Evolutionary conservation across 2,888 invertebrate species (phyloP).

Genomic region (Andrena camellia): DNA sequence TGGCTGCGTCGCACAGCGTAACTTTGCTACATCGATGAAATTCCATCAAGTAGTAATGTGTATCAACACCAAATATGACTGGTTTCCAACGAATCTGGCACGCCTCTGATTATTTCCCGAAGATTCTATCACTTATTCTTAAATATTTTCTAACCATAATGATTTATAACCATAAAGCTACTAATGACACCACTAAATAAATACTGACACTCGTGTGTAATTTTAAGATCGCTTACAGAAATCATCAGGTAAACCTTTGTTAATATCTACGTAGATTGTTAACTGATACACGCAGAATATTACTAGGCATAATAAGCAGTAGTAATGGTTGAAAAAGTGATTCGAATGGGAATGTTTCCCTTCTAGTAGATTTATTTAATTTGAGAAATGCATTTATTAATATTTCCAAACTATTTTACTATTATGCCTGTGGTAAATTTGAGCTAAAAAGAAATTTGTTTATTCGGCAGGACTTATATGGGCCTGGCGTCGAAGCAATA

Average conservation of each 20-base stretch:
- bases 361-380: neutral
- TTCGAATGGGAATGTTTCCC: neutral
- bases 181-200: neutral
- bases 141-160: slow-evolving; percentile 37
- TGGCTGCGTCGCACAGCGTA: slow-evolving; percentile 20
- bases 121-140: slow-evolving; percentile 11
- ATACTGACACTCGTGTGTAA: slow-evolving; percentile 39
- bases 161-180: slow-evolving; percentile 30
- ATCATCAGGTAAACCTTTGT: slow-evolving; percentile 43
- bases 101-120: slow-evolving; percentile 3
- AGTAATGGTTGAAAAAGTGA: neutral
- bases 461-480: slow-evolving; percentile 54
- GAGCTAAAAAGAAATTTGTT: neutral
- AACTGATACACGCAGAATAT: neutral
- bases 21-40: neutral
- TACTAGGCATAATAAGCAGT: neutral
- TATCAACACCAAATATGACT: slow-evolving; percentile 22
- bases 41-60: slow-evolving; percentile 25
- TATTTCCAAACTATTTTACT: slow-evolving; percentile 1
- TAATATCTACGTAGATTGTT: slow-evolving; percentile 13
- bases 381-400: neutral
- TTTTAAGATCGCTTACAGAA: slow-evolving; percentile 27
- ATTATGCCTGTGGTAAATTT: slow-evolving; percentile 6
- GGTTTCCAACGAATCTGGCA: slow-evolving; percentile 8
- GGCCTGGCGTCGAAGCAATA: slow-evolving; percentile 50